Evolutionary conservation across 2,113 vertebrate genomes (phyloP).

Genomic region (Fukomys damarensis): DNA sequence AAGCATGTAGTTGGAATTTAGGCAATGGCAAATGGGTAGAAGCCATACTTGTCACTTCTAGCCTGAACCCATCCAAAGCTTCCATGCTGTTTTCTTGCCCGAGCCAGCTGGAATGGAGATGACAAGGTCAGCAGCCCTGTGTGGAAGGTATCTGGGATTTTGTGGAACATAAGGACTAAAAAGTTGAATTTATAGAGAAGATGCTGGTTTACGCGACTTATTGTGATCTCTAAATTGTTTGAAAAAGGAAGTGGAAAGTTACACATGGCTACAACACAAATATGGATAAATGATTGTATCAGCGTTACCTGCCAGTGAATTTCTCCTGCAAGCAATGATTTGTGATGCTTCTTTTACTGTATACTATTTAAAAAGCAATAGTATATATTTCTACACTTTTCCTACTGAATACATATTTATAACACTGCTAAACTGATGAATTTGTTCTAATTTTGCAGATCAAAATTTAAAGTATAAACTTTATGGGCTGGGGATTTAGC

Average conservation of each 20-base stretch:
- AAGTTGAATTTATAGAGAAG: background rate
- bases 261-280: background rate
- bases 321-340: background rate
- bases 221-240: background rate
- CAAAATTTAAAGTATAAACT: background rate
- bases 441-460: background rate
- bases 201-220: background rate
- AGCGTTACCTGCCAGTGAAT: background rate
- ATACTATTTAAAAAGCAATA: background rate
- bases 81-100: background rate
- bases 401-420: background rate
- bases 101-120: background rate
- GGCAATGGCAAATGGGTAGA: background rate
- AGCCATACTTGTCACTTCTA: background rate
- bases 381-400: background rate
- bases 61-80: background rate
- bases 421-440: background rate
- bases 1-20: background rate
- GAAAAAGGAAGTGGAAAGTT: background rate
- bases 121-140: background rate
- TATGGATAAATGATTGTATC: background rate
- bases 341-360: background rate
- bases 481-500: too few species aligned
- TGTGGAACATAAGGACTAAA: background rate
- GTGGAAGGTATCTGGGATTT: background rate